These are phyloP conservation scores for Sympetrum striolatum DNA, from an alignment of 2,888 invertebrate species.

Conservation along the genomic window DNA sequence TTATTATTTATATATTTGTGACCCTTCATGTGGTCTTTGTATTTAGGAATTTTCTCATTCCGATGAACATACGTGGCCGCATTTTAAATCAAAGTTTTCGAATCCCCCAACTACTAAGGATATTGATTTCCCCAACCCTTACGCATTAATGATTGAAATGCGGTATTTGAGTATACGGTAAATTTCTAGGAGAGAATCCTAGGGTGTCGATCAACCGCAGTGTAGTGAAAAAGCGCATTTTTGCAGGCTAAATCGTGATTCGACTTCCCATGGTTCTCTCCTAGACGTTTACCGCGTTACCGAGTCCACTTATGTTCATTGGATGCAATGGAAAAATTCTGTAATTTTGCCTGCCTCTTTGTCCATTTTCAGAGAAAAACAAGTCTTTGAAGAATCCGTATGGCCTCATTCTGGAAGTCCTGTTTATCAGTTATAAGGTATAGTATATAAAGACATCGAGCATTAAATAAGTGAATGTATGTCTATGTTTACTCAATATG, in stretches of 20 bases:
- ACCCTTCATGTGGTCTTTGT: neutral
- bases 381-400: neutral
- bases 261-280: too few species aligned
- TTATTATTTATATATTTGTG: neutral
- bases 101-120: neutral
- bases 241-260: too few species aligned
- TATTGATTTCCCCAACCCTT: too few species aligned
- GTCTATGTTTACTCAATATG: neutral
- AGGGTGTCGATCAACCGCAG: too few species aligned
- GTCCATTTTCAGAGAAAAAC: constrained; percentile 52
- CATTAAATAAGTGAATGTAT: too few species aligned
- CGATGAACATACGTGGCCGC: constrained; percentile 10
- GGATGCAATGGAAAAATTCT: constrained; percentile 46
- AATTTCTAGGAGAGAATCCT: too few species aligned
- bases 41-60: constrained; percentile 2
- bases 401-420: constrained; percentile 11
- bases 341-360: constrained; percentile 53
- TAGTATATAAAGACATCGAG: constrained; percentile 4
- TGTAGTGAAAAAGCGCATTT: too few species aligned
- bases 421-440: constrained; percentile 28
- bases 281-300: too few species aligned
- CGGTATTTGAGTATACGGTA: neutral
- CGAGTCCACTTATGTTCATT: constrained; percentile 31
- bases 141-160: neutral
- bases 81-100: neutral